Conservation (phyloP, 2,888 invertebrate genomes). For the Epicampocera succincta region DNA sequence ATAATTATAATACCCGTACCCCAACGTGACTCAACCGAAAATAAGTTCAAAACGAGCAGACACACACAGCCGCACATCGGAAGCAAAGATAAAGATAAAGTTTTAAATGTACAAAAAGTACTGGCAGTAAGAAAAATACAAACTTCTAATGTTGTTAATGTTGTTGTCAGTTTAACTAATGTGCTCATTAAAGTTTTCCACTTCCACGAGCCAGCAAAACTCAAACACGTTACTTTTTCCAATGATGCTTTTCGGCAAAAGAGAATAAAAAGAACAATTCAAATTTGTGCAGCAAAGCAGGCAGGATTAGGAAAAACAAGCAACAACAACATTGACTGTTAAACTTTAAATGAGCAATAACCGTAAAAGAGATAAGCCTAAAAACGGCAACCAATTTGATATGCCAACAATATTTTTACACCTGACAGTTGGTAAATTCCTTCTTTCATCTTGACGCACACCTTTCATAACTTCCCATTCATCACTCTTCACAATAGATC, state of each 20-base stretch:
- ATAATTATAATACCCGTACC: conserved; percentile 67
- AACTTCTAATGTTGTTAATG: conserved; percentile 49
- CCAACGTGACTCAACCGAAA: conserved; percentile 49
- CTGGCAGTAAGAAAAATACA: conserved; percentile 37
- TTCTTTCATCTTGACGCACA: neutral
- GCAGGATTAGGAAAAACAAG: conserved; percentile 9
- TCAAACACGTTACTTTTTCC: conserved; percentile 16
- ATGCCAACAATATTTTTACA: conserved; percentile 50
- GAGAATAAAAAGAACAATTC: conserved; percentile 17
- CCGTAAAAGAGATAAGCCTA: conserved; percentile 37
- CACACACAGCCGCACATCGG: neutral
- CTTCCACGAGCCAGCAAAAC: conserved; percentile 67
- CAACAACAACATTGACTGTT: neutral
- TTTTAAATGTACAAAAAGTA: conserved; percentile 69
- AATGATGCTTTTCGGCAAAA: conserved; percentile 9
- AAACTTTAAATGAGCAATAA: conserved; percentile 62
- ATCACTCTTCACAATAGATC: conserved; percentile 54
- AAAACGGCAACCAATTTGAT: conserved; percentile 54
- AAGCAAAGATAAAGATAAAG: conserved; percentile 43
- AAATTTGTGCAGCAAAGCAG: conserved; percentile 21
- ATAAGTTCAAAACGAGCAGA: conserved; percentile 28
- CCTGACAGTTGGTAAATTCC: conserved; percentile 50
- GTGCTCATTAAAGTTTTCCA: conserved; percentile 78
- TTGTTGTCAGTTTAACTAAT: conserved; percentile 72
- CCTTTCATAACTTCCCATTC: conserved; percentile 30